A percentile compares a stretch with the other conserved stretches of the same genome.
Evolutionary conservation across 2,113 vertebrate genomes (phyloP).

Genomic region (Pterocles gutturalis): DNA sequence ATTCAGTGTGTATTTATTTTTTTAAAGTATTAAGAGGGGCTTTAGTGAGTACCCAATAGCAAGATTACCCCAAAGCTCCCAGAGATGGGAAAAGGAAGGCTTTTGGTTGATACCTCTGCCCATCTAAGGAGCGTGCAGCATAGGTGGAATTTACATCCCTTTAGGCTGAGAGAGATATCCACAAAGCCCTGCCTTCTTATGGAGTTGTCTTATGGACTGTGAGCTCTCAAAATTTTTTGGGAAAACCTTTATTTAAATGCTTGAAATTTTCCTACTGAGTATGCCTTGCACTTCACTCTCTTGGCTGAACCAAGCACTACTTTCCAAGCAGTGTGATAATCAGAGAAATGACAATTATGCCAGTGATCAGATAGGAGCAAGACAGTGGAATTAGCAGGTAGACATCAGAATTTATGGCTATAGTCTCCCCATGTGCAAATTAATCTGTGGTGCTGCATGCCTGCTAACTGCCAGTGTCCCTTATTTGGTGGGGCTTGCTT

Average conservation of each 20-base stretch:
- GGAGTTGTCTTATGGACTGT: not conserved
- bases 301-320: not conserved
- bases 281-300: not conserved
- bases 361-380: not conserved
- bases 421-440: not conserved
- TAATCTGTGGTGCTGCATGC: not conserved
- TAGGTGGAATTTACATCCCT: not conserved
- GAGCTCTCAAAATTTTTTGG: not conserved
- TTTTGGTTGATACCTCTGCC: not conserved
- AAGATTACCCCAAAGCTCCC: not conserved
- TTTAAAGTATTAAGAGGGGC: not conserved
- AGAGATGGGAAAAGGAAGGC: fast-evolving
- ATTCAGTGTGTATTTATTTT: not conserved
- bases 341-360: not conserved
- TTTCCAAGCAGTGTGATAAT: not conserved
- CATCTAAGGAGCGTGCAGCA: not conserved
- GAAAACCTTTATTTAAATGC: not conserved
- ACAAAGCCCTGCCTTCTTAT: not conserved
- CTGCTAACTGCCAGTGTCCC: not conserved
- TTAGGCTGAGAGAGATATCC: not conserved
- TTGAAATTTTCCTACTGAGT: not conserved
- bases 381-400: not conserved
- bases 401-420: not conserved
- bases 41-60: not conserved
- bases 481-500: not conserved